Base-by-base conservation (phyloP, 1,140 invertebrate genomes). In the Halesus radiatus region DNA sequence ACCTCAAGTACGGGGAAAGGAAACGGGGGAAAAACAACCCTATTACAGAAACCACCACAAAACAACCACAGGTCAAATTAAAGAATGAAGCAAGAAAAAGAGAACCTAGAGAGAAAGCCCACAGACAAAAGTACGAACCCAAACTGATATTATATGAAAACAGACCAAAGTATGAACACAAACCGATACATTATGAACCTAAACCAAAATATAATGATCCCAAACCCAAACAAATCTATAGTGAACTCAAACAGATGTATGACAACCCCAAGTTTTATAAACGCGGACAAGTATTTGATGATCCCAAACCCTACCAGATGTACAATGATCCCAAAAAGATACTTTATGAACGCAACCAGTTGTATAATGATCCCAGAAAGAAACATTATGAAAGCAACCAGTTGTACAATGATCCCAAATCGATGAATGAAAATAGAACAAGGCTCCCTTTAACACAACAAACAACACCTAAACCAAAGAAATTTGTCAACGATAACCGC, bases 1-100 rank as follows among this genome's bases (percentile, higher is more conserved):
- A 13, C 52, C 37, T 37, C 58, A 80, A 80, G 79, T 80, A 76
- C 52, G 79, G 73, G 53, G 73, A 80, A 13, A 45, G 29, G n/a
- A 53, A 20, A 68, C 73, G 58, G 7, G 74, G 32, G 45, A 62
- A n/a, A 37, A 80, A 74, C 52, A 6, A 7, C 66, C 58, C 50
- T 26, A 45, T 66, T n/a, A 64, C 32, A 29, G 29, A 76, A 15
- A 79, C 6, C 22, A 20, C 37, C 1, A 45, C 37, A 45, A 45
- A 45, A 3, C 37, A 45, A 45, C 37, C 10, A 32, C 26, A 76
- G 76, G 37, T 18, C 70, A 53, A 54, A 74, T 32, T 60, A 23
- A 20, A 56, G 7, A n/a, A 22, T 32, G 75, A 62, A 77, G 18
- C 37, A 52, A 20, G 22, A 6, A 50, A 16, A 13, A 60, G 56